Evolutionary conservation across 2,888 invertebrate species (phyloP).

Genomic region (Dioctria rufipes): DNA sequence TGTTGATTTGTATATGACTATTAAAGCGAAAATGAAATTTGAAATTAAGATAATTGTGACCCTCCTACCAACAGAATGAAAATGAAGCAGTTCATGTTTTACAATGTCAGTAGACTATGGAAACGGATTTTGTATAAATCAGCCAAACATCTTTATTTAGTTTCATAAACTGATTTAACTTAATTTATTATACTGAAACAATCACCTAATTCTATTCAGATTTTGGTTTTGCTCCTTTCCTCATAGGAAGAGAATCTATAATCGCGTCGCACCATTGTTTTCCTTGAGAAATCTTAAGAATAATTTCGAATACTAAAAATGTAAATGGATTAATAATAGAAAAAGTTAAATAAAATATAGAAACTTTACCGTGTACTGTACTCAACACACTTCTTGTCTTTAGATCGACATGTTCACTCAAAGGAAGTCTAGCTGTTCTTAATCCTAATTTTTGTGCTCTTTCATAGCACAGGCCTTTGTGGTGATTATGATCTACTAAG

Average conservation of each 20-base stretch:
- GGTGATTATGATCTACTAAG: constrained; percentile 96
- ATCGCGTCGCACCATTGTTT: constrained; percentile 85
- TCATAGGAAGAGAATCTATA: constrained; percentile 81
- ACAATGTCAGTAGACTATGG: too few species aligned
- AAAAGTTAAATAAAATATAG: constrained; percentile 28
- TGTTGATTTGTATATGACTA: too few species aligned
- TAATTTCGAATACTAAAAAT: constrained; percentile 86
- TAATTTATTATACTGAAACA: too few species aligned
- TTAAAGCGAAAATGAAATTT: too few species aligned
- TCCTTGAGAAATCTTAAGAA: constrained; percentile 83
- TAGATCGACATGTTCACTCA: constrained; percentile 91
- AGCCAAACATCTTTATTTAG: too few species aligned
- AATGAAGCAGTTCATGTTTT: too few species aligned
- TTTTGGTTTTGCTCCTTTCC: constrained; percentile 78
- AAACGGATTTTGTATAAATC: too few species aligned
- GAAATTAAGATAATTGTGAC: too few species aligned
- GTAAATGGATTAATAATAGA: constrained; percentile 52
- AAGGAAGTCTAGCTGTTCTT: constrained; percentile 87
- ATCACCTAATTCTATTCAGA: too few species aligned
- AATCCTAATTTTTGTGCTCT: constrained; percentile 85
- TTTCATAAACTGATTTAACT: too few species aligned
- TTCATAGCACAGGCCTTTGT: constrained; percentile 92
- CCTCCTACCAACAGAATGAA: too few species aligned
- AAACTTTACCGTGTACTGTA: constrained; percentile 88
- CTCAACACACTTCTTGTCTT: constrained; percentile 94